These are phyloP conservation scores for Odontamblyopus lacepedii DNA, from an alignment of 2,797 vertebrate genomes.

Conservation along the genomic window DNA sequence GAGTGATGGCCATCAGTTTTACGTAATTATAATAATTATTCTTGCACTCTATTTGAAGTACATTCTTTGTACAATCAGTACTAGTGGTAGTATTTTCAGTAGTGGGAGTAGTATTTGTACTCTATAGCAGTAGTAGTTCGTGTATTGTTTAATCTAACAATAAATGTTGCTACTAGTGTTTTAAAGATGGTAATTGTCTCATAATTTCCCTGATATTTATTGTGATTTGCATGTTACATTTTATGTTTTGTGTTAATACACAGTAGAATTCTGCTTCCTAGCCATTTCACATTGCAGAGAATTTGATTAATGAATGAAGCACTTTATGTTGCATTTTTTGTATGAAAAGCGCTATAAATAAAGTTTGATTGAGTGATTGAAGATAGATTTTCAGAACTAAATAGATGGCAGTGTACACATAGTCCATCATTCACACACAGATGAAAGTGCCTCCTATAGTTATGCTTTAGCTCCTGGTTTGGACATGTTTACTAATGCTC, in stretches of 20 bases:
- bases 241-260: not conserved
- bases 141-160: no score
- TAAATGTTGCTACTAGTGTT: not conserved
- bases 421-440: constrained; percentile 16
- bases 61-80: not conserved
- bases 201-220: not conserved
- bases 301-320: not conserved
- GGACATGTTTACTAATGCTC: constrained; percentile 50
- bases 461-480: constrained; percentile 24
- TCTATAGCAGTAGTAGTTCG: no score
- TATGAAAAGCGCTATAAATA: no score
- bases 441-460: constrained; percentile 23
- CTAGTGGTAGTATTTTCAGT: not conserved
- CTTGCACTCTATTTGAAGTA: not conserved
- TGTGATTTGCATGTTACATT: not conserved
- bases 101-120: not conserved
- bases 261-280: not conserved
- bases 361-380: no score
- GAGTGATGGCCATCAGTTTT: not conserved
- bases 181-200: not conserved
- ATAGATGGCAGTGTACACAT: constrained; percentile 14
- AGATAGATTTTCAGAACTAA: not conserved
- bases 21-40: no score
- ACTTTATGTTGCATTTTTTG: no score
- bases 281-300: not conserved